Evolutionary conservation across 2,797 vertebrate species (phyloP).

Genomic region (Sebastes elongatus): DNA sequence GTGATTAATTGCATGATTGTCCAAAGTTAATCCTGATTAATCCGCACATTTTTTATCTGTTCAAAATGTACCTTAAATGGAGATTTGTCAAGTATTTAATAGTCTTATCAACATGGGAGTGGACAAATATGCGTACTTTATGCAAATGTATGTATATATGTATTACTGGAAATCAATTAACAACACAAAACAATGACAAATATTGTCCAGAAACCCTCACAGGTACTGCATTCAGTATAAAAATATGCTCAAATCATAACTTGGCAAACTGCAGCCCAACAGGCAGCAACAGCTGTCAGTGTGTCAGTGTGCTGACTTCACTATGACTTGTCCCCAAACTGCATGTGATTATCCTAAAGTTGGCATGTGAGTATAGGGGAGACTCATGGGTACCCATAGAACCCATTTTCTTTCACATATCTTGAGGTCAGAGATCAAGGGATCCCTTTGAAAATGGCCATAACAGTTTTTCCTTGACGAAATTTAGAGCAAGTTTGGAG

Average conservation of each 20-base stretch:
- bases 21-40: too few relatives aligned
- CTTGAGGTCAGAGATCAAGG: background rate
- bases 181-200: background rate
- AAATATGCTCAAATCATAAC: background rate
- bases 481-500: background rate
- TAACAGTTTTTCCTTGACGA: background rate
- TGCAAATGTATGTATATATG: background rate
- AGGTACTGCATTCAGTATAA: background rate
- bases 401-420: background rate
- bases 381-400: background rate
- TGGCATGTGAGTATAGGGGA: fast-evolving
- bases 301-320: too few relatives aligned
- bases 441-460: background rate
- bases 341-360: too few relatives aligned
- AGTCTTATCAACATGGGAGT: background rate
- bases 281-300: background rate
- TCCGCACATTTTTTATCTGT: background rate
- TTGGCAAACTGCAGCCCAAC: background rate
- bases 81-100: background rate
- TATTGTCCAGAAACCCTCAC: background rate
- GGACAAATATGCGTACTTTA: background rate
- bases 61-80: background rate
- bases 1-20: too few relatives aligned
- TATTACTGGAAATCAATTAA: background rate
- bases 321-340: too few relatives aligned